phyloP scores from a whole-genome alignment of 2,113 vertebrate genomes.

The Leiothrix lutea region DNA sequence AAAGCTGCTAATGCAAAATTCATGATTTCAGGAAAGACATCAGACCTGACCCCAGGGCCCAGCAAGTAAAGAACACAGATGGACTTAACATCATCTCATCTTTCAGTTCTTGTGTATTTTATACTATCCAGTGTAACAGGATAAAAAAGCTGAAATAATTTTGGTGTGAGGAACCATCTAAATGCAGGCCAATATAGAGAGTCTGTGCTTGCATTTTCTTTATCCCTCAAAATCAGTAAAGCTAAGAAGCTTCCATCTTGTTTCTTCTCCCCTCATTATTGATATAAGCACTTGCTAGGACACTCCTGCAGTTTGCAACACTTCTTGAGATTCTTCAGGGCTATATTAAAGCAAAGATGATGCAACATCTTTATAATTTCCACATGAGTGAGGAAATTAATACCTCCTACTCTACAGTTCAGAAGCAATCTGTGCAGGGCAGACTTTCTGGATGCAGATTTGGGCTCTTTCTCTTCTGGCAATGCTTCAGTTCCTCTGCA shows the following conservation, averaged over 20 bases:
- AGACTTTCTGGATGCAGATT: constrained; percentile 9
- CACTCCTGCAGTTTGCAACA: background rate
- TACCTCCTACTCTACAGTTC: background rate
- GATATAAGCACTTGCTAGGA: background rate
- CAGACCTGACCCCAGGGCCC: background rate
- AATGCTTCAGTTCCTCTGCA: background rate
- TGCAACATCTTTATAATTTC: constrained; percentile 24
- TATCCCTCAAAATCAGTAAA: background rate
- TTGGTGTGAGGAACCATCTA: background rate
- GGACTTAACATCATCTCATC: background rate
- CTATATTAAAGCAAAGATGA: background rate
- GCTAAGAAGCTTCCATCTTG: background rate
- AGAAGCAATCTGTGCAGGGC: constrained; percentile 21
- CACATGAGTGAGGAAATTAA: constrained; percentile 12
- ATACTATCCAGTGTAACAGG: background rate
- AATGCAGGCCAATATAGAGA: background rate
- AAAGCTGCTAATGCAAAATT: background rate
- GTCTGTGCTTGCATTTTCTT: background rate
- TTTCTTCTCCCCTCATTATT: background rate
- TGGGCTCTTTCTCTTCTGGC: background rate
- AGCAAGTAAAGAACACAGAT: background rate
- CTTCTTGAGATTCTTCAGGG: background rate
- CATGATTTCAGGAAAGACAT: background rate
- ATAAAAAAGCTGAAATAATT: background rate
- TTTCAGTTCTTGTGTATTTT: background rate